Evolutionary conservation across 2,888 invertebrate genomes (phyloP).

Genomic region (Encarsia formosa): DNA sequence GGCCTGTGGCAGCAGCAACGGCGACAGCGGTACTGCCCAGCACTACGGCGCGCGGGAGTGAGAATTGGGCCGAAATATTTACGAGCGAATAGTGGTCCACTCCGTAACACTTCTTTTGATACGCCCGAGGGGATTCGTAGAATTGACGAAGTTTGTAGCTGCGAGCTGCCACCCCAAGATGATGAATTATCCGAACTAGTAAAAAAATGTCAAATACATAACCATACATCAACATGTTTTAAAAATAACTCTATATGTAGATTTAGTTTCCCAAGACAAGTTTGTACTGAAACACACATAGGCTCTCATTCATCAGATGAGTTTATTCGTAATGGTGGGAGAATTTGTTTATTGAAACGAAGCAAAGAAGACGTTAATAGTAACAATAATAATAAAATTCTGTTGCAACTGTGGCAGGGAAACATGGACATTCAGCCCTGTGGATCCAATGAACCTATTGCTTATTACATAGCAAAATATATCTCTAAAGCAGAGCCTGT

Average conservation of each 20-base stretch:
- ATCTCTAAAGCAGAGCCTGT: background rate
- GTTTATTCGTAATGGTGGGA: constrained; percentile 36
- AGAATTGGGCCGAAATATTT: too few species aligned
- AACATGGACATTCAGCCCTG: background rate
- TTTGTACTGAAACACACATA: constrained; percentile 28
- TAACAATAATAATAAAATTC: constrained; percentile 39
- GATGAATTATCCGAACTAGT: constrained; percentile 22
- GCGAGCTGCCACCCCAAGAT: constrained; percentile 17
- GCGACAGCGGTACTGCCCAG: too few species aligned
- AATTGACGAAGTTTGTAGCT: constrained; percentile 25
- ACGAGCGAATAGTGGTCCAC: too few species aligned
- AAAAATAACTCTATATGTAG: constrained; percentile 28
- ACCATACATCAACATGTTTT: constrained; percentile 28
- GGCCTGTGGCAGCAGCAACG: too few species aligned
- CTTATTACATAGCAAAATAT: background rate
- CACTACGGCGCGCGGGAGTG: too few species aligned
- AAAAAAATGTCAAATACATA: constrained; percentile 27
- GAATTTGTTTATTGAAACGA: constrained; percentile 38
- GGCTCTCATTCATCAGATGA: constrained; percentile 36
- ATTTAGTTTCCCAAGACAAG: constrained; percentile 33
- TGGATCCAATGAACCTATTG: background rate
- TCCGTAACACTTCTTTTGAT: too few species aligned
- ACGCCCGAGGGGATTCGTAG: constrained; percentile 25
- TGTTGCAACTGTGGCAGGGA: constrained; percentile 19
- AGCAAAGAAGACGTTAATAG: constrained; percentile 24